Evolutionary conservation across 2,113 vertebrate species (phyloP), one percentile per base, ranked within the genome.

Genomic region (Galbula dea): DNA sequence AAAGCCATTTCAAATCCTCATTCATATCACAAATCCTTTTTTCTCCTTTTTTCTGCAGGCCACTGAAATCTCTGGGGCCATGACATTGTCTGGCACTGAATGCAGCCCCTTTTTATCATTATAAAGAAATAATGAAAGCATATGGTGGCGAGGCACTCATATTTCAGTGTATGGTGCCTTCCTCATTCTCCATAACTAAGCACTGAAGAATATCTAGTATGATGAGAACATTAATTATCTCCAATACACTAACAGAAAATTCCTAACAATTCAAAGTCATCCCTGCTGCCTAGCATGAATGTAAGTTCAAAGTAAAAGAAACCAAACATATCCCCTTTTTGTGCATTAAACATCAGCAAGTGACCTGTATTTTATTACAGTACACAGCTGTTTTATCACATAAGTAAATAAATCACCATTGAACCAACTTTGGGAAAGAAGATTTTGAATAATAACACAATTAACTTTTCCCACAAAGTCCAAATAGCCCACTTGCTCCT

Each of bases 391-490:
- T 96, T 97, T 97, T 97, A 96, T 97, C 95, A 94, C 94, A 83
- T 96, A 96, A 97, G 95, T 97, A 98, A 97, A 98, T 94, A 97
- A 96, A 97, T 97, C 76, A 94, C 87, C 93, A 95, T 89, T 97
- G 96, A 98, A 98, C 97, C 97, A 98, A 98, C 97, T 98, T 98
- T 97, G 96, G 95, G 97, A 98, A 98, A 96, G 97, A 98, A 95
- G 89, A 97, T 95, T 97, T 96, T 92, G 78, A 97, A 96, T 94
- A 97, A 98, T 97, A 97, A 96, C 93, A 98, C 98, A 98, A 98
- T 98, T 97, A 98, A 98, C 97, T 98, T 98, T 99, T 98, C 98
- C 98, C 98, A 98, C 97, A 98, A 98, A 97, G 97, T 97, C 97
- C 97, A 97, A 85, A 95, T 97, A 97, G 92, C 95, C 95, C 90